Evolutionary conservation across 1,140 invertebrate species (phyloP).

Genomic region (Myzus persicae): DNA sequence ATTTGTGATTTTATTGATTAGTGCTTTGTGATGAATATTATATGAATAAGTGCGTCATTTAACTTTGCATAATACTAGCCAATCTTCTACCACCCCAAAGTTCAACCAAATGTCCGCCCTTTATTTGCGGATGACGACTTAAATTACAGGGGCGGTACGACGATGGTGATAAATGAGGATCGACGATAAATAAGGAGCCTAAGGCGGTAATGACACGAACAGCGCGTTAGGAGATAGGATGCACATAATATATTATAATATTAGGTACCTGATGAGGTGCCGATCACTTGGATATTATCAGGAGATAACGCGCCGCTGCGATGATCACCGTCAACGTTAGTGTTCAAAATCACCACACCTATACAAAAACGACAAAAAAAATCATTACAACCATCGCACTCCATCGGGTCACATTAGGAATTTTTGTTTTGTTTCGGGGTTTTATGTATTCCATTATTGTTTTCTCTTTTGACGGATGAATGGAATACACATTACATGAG

Average conservation of each 20-base stretch:
- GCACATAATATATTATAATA: background rate
- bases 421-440: background rate
- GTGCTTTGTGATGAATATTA: too few relatives aligned
- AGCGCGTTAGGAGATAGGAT: background rate
- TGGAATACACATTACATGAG: background rate
- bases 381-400: background rate
- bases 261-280: constrained; percentile 30
- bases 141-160: background rate
- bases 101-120: background rate
- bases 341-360: constrained; percentile 35
- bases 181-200: background rate
- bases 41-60: background rate
- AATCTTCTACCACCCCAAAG: background rate
- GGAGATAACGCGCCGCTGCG: constrained; percentile 6
- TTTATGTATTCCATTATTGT: background rate
- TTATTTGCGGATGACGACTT: background rate
- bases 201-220: background rate
- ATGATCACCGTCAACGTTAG: constrained; percentile 21
- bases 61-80: background rate
- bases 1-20: too few relatives aligned
- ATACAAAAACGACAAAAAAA: background rate
- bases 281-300: constrained; percentile 39
- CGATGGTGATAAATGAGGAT: background rate
- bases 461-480: background rate
- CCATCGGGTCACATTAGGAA: background rate